A percentile compares a stretch with the other conserved stretches of the same genome.
Evolutionary conservation across 2,113 vertebrate species (phyloP).

Genomic region (Elgaria multicarinata): DNA sequence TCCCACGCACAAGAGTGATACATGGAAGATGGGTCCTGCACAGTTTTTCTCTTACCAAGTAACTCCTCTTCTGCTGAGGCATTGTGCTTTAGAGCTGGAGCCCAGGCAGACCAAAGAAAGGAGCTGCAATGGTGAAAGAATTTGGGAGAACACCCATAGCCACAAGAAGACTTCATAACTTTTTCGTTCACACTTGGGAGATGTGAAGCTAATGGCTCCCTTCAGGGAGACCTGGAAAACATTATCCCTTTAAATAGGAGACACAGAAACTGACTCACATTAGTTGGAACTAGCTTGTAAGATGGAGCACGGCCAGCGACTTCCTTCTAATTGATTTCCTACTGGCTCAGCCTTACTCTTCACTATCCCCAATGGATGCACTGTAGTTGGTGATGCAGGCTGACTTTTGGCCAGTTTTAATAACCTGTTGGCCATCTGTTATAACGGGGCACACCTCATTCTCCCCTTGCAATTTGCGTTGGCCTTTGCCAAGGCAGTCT

Average conservation of each 20-base stretch:
- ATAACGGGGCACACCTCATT: no score
- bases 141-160: not conserved
- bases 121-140: not conserved
- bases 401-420: not conserved
- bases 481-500: no score
- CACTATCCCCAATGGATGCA: not conserved
- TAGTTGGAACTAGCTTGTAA: not conserved
- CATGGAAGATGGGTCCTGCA: no score
- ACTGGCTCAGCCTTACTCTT: not conserved
- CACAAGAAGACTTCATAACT: not conserved
- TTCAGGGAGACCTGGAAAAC: not conserved
- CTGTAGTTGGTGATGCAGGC: not conserved
- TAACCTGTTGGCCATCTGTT: no score
- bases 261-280: not conserved
- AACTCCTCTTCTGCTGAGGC: not conserved
- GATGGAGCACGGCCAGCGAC: not conserved
- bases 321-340: not conserved
- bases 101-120: no score
- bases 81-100: not conserved
- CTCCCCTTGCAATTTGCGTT: no score
- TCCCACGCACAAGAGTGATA: rapidly evolving
- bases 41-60: not conserved
- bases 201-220: no score
- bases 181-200: not conserved
- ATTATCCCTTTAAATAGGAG: not conserved